These are phyloP conservation scores for Elachura formosa DNA, from an alignment of 2,113 vertebrate species.

Conservation along the genomic window DNA sequence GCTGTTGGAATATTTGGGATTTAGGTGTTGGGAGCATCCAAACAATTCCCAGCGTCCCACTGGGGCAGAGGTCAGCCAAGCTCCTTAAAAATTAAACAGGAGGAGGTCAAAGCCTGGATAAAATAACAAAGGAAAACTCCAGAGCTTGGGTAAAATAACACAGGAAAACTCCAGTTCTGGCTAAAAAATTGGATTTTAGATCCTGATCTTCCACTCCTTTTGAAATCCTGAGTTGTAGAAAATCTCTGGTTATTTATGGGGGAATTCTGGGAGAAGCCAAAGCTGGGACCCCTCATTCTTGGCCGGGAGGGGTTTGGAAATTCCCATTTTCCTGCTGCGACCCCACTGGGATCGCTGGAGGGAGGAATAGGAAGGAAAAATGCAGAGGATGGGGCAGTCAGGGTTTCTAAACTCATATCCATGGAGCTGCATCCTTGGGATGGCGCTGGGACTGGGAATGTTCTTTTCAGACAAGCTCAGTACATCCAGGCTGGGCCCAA, in stretches of 20 bases:
- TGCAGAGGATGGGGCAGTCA: fast-evolving
- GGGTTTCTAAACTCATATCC: neutral
- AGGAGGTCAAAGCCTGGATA: neutral
- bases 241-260: neutral
- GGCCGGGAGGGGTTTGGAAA: neutral
- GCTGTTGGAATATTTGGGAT: neutral
- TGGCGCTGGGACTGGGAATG: neutral
- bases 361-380: neutral
- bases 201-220: neutral
- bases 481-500: neutral
- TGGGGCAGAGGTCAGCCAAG: neutral
- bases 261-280: neutral
- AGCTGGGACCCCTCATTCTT: neutral
- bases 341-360: neutral
- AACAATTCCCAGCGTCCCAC: neutral
- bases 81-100: neutral
- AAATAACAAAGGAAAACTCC: neutral
- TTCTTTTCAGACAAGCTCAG: neutral
- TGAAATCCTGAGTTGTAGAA: neutral
- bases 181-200: neutral
- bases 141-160: neutral
- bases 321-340: neutral
- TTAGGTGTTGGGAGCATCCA: neutral
- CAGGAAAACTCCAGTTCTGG: neutral
- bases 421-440: neutral